Conservation (phyloP, 1,140 invertebrate species). For the Aphelinus atriplicis region DNA sequence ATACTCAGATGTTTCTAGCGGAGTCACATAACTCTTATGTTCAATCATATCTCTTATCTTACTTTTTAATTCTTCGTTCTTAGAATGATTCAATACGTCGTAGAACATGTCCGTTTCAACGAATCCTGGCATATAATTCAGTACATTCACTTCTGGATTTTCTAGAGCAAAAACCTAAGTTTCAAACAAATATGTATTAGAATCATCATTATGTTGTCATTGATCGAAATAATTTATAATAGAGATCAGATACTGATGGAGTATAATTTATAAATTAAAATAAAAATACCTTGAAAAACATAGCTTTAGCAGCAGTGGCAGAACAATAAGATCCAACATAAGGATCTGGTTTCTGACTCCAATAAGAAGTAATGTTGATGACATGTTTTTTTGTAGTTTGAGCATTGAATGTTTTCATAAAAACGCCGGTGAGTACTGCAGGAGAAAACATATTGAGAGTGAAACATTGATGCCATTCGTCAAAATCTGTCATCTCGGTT, state of each 20-base stretch:
- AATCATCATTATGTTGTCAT: background rate
- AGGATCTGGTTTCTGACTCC: conserved; percentile 79
- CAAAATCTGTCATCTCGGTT: conserved; percentile 69
- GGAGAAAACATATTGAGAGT: conserved; percentile 83
- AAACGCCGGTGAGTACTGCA: conserved; percentile 79
- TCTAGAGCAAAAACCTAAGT: conserved; percentile 78
- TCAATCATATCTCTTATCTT: conserved; percentile 71
- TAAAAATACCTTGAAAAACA: conserved; percentile 80
- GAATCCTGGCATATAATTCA: conserved; percentile 94
- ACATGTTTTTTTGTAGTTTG: conserved; percentile 68
- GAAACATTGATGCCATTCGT: conserved; percentile 75
- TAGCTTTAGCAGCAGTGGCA: conserved; percentile 90
- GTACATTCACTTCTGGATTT: conserved; percentile 77
- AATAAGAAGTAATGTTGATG: conserved; percentile 89
- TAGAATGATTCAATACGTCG: conserved; percentile 69
- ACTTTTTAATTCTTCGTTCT: conserved; percentile 70
- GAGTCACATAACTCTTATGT: conserved; percentile 73
- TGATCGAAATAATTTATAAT: too few species aligned
- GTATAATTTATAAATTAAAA: background rate
- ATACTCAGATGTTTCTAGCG: conserved; percentile 79
- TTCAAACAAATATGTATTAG: background rate
- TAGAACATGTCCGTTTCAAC: conserved; percentile 90
- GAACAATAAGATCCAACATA: conserved; percentile 84
- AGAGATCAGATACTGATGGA: background rate
- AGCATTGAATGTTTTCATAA: conserved; percentile 71